Evolutionary conservation across 2,888 invertebrate genomes (phyloP).

Genomic region (Teinopalpus imperialis): DNA sequence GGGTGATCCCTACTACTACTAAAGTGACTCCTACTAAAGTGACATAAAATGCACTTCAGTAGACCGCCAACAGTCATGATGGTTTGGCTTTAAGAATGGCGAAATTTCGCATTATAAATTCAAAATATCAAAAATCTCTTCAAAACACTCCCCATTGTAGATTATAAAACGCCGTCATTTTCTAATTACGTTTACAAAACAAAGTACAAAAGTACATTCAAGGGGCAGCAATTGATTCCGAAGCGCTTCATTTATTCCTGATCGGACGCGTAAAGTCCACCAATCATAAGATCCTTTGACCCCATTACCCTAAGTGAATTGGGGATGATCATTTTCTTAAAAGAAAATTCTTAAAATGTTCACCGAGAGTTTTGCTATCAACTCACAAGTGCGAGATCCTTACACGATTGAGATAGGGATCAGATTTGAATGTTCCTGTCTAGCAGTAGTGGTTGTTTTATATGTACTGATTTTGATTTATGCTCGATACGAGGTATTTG

Average conservation of each 20-base stretch:
- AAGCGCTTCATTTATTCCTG: constrained; percentile 21
- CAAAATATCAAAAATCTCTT: too few relatives aligned
- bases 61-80: too few relatives aligned
- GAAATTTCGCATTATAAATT: too few relatives aligned
- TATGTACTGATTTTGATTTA: constrained; percentile 21
- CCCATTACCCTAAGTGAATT: constrained; percentile 21
- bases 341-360: not conserved
- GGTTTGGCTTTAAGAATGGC: too few relatives aligned
- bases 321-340: constrained; percentile 13
- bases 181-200: too few relatives aligned
- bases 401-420: not conserved
- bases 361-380: not conserved
- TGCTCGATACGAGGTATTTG: constrained; percentile 17
- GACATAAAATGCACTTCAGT: too few relatives aligned
- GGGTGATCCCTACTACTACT: too few relatives aligned
- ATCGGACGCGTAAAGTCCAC: constrained; percentile 8
- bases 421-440: not conserved
- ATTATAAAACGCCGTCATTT: too few relatives aligned
- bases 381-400: not conserved
- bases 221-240: constrained; percentile 9
- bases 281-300: constrained; percentile 6
- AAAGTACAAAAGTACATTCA: too few relatives aligned
- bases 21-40: too few relatives aligned
- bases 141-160: too few relatives aligned
- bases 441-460: not conserved